A percentile compares a stretch with the other conserved stretches of the same genome.
Evolutionary conservation across 1,140 invertebrate genomes (phyloP).

Genomic region (Heterodera carotae): DNA sequence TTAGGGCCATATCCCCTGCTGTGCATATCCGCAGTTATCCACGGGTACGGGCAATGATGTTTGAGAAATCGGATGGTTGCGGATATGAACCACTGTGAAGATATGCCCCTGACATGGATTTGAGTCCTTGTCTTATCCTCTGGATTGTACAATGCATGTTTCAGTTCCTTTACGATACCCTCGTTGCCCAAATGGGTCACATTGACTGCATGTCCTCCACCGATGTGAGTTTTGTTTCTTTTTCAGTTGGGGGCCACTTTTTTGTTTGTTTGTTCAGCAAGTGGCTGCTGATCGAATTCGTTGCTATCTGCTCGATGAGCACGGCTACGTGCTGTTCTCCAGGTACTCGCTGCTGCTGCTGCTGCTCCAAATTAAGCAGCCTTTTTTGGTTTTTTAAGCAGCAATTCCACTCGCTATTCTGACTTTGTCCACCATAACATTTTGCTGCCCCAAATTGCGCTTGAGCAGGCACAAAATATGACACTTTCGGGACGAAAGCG

Average conservation of each 20-base stretch:
- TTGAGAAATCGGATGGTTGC: no score
- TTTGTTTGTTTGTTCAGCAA: not conserved
- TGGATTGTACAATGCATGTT: no score
- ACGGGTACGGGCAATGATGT: no score
- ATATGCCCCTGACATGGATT: no score
- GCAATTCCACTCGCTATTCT: constrained; percentile 53
- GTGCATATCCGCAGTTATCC: no score
- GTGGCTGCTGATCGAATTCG: constrained; percentile 52
- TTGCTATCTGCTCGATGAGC: constrained; percentile 63
- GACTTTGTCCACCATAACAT: constrained; percentile 34
- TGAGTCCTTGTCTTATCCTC: no score
- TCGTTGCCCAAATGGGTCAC: constrained; percentile 52
- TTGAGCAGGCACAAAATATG: not conserved
- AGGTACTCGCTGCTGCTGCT: constrained; percentile 15
- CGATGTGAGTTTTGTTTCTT: constrained; percentile 44
- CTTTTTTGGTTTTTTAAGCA: constrained; percentile 39
- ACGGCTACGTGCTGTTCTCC: constrained; percentile 61
- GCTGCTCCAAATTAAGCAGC: no score
- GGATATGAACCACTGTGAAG: no score
- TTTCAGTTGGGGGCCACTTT: not conserved
- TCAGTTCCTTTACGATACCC: constrained; percentile 54
- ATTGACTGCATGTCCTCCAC: constrained; percentile 56
- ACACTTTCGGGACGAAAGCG: not conserved
- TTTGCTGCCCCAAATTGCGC: constrained; percentile 12
- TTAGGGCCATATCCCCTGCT: no score